Evolutionary conservation across 1,140 invertebrate species (phyloP).

Genomic region (Lepidurus arcticus): DNA sequence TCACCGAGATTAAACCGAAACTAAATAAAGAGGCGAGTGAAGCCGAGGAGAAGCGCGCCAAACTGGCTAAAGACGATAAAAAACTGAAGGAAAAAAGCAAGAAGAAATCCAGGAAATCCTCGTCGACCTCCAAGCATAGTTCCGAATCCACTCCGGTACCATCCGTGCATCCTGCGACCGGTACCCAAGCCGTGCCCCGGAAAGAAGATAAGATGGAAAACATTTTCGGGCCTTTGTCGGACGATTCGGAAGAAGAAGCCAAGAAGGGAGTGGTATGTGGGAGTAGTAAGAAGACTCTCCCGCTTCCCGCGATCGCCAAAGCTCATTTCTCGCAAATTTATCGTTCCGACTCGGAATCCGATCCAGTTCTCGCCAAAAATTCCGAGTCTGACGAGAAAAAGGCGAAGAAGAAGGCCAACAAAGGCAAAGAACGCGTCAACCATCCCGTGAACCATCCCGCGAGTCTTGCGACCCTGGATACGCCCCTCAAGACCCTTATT

Average conservation of each 20-base stretch:
- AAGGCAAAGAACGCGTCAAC: conserved; percentile 36
- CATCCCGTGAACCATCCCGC: conserved; percentile 23
- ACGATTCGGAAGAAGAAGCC: conserved; percentile 51
- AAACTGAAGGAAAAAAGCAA: not conserved
- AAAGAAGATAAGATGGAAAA: conserved; percentile 74
- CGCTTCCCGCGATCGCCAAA: conserved; percentile 37
- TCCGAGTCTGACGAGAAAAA: conserved; percentile 40
- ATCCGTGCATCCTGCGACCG: not conserved
- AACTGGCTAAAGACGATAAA: not conserved
- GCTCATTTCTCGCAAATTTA: conserved; percentile 43
- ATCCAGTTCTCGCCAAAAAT: conserved; percentile 42
- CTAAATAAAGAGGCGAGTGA: not conserved
- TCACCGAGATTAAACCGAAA: not conserved
- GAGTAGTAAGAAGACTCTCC: conserved; percentile 30
- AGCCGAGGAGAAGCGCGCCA: not conserved
- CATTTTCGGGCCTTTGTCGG: conserved; percentile 77
- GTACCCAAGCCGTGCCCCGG: conserved; percentile 29
- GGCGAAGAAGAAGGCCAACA: conserved; percentile 39
- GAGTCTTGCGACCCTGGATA: conserved; percentile 15
- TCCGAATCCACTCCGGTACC: not conserved
- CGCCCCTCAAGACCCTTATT: conserved; percentile 46
- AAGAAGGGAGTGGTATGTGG: not conserved
- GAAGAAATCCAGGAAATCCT: not conserved
- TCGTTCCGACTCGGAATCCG: conserved; percentile 44
- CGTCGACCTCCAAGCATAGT: conserved; percentile 12